Base-by-base conservation (phyloP, 2,113 vertebrate genomes). In the Urocynchramus pylzowi region DNA sequence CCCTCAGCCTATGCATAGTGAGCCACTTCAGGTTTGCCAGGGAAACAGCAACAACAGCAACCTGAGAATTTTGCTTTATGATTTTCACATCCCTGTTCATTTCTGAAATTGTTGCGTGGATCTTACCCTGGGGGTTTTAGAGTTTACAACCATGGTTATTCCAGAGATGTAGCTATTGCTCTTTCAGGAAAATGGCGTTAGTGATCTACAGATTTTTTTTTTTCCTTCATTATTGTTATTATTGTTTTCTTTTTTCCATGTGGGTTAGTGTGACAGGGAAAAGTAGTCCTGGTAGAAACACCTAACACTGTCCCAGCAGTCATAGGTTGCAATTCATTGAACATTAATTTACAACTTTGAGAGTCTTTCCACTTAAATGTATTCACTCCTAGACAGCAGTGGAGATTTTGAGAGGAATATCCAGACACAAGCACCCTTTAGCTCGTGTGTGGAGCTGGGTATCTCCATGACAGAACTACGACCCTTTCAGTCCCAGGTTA, bases 401-500 rank as follows among this genome's bases (percentile, higher is more conserved):
- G 56, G 45, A 52, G 44, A 50, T 83, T 65, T 35, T 45, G 16
- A 74, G 53, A 35, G 15, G 23, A 11, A 30, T 82, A 21, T 11
- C 14, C n/a, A 28, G 31, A 22, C 33, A 35, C 54, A 30, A 22
- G 2, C 24, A 10, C 50, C 16, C 15, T 39, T 69, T 44, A 65
- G 41, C 27, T 7, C 8, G 6, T 59, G 19, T 37, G 33, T 53
- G 12, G 33, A 60, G 27, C 35, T 83, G 59, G 18, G 1, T 74
- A 44, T 31, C 71, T 80, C 52, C 18, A 6, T 1, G 3, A 8
- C 6, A 31, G 20, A 30, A 17, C n/a, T 18, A 2, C 0, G 0
- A 64, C 54, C n/a, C 54, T 86, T 75, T 90, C 57, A 49, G 33
- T 52, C 84, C 50, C 33, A 70, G 42, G 41, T 37, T 73, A 3